Evolutionary conservation across 2,113 vertebrate species (phyloP).

Genomic region (Dasyurus viverrinus): DNA sequence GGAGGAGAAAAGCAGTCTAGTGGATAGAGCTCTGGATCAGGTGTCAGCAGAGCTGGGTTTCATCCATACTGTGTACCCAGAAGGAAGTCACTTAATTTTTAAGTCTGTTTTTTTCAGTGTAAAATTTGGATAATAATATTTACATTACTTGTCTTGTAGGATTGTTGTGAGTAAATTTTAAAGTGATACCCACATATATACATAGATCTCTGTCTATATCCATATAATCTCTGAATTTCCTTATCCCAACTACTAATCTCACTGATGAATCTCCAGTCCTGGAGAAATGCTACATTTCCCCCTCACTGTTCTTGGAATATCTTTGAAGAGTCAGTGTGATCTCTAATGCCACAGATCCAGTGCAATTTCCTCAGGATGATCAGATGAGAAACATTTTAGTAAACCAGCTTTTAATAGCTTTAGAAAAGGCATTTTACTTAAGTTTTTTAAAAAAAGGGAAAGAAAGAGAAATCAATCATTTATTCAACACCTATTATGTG

Average conservation of each 20-base stretch:
- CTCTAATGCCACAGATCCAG: not conserved
- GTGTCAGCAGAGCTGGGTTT: not conserved
- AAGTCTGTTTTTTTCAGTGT: not conserved
- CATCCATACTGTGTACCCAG: not conserved
- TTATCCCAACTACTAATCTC: not conserved
- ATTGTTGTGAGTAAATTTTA: not conserved
- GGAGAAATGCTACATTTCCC: not conserved
- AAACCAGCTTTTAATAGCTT: not conserved
- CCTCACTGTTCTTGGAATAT: not conserved
- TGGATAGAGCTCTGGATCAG: not conserved
- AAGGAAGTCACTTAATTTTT: not conserved
- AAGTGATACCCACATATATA: not conserved
- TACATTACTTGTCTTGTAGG: not conserved
- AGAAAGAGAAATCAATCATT: not conserved
- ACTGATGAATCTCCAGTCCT: not conserved
- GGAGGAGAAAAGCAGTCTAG: not conserved
- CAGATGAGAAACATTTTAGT: not conserved
- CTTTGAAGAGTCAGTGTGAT: not conserved
- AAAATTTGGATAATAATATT: not conserved
- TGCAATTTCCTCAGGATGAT: not conserved
- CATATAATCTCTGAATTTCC: not conserved
- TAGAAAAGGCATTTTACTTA: not conserved
- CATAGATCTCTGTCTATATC: not conserved
- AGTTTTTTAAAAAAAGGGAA: too few relatives aligned
- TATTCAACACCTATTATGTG: not conserved